phyloP scores from a whole-genome alignment of 2,888 invertebrate species.

The Theristus sp. region DNA sequence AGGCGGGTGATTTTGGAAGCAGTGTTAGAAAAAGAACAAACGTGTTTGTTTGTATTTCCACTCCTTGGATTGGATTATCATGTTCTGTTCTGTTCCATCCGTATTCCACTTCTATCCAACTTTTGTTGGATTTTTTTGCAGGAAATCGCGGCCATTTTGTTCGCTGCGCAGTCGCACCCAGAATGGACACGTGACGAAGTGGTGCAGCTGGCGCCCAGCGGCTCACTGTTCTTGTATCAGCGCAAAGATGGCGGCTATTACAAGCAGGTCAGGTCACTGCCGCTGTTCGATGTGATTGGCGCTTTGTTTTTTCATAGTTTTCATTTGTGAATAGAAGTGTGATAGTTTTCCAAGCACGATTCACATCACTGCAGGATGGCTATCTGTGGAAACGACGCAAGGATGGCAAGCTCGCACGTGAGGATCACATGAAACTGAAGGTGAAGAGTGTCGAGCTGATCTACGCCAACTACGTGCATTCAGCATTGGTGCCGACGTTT shows the following conservation, averaged over 20 bases:
- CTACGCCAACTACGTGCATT: constrained; percentile 96
- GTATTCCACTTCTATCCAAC: not conserved
- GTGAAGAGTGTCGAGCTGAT: constrained; percentile 53
- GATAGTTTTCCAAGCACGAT: too few relatives aligned
- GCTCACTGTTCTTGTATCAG: not conserved
- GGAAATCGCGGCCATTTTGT: not conserved
- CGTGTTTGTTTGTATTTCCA: not conserved
- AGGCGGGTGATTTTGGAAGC: not conserved
- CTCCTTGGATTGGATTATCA: not conserved
- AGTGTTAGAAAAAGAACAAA: too few relatives aligned
- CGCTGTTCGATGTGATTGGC: too few relatives aligned
- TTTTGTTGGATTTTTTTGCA: not conserved
- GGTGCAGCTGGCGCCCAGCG: not conserved
- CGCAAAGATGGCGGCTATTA: not conserved
- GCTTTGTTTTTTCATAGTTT: too few relatives aligned
- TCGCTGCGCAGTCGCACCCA: not conserved
- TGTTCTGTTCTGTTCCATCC: not conserved
- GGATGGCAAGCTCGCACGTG: constrained; percentile 89
- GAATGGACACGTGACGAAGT: not conserved
- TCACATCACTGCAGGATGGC: constrained; percentile 38
- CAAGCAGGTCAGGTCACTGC: not conserved
- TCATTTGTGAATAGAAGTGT: too few relatives aligned
- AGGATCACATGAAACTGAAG: constrained; percentile 98
- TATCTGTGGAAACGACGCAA: constrained; percentile 97
- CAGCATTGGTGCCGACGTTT: constrained; percentile 91